A percentile compares a stretch with the other conserved stretches of the same genome.
Evolutionary conservation across 2,797 vertebrate genomes (phyloP).

Genomic region (Sphenopsis melanotis): DNA sequence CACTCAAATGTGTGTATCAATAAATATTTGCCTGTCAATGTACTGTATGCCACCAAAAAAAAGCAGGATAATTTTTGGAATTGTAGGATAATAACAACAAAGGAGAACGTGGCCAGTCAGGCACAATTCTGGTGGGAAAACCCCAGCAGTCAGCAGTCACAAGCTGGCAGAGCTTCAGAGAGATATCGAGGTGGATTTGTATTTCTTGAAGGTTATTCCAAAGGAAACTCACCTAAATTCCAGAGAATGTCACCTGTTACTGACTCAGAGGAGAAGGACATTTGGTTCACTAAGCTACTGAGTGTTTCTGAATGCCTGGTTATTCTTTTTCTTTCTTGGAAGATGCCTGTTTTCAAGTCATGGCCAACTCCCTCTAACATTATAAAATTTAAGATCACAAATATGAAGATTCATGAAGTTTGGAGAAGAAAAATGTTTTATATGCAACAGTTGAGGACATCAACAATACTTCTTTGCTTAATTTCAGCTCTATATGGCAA

Average conservation of each 20-base stretch:
- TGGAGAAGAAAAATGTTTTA: neutral
- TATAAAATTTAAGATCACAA: neutral
- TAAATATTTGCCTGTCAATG: neutral
- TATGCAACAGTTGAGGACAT: neutral
- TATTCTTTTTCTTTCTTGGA: neutral
- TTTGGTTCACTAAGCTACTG: neutral
- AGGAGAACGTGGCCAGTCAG: neutral
- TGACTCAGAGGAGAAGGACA: neutral
- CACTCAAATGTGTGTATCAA: neutral
- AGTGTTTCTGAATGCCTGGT: neutral
- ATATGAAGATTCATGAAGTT: neutral
- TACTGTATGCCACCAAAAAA: neutral
- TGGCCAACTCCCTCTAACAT: neutral
- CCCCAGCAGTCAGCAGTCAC: neutral
- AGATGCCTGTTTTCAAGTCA: neutral
- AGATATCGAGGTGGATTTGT: accelerated
- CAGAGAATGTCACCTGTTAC: neutral
- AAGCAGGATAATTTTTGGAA: neutral
- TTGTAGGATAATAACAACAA: neutral
- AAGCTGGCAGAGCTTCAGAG: neutral
- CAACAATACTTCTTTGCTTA: neutral
- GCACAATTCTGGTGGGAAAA: neutral
- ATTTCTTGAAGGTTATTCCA: neutral
- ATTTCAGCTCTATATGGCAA: neutral
- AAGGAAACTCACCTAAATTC: neutral